Conservation (phyloP, 1,140 invertebrate genomes). For the Potamilus streckersoni region DNA sequence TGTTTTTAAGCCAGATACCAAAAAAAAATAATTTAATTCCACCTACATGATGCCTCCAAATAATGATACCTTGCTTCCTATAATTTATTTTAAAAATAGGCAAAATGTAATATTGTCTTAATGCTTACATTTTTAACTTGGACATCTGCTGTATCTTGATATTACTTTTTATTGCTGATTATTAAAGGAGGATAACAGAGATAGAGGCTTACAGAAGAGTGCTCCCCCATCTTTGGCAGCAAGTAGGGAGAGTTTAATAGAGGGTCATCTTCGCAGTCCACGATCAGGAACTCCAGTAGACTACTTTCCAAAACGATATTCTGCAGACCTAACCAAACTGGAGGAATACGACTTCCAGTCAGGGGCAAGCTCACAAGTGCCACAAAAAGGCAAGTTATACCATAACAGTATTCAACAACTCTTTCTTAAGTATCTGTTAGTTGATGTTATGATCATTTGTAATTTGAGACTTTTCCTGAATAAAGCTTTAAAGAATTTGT, state of each 20-base stretch:
- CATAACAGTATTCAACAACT: not conserved
- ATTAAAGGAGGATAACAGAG: constrained; percentile 36
- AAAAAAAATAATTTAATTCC: not conserved
- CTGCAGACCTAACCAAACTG: constrained; percentile 33
- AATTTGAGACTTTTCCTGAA: not conserved
- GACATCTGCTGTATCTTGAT: not conserved
- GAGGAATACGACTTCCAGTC: constrained; percentile 36
- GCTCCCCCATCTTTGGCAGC: constrained; percentile 62
- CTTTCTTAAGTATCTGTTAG: not conserved
- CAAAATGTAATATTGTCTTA: not conserved
- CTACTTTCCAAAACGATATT: constrained; percentile 29
- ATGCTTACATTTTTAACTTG: not conserved
- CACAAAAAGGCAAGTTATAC: constrained; percentile 33
- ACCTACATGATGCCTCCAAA: not conserved
- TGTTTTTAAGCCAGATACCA: too few relatives aligned
- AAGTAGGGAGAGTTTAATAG: constrained; percentile 58
- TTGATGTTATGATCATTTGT: not conserved
- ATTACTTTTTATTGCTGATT: not conserved
- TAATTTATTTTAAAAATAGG: not conserved
- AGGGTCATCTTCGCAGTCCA: constrained; percentile 31
- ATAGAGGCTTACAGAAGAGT: constrained; percentile 53
- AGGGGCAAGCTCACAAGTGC: constrained; percentile 27
- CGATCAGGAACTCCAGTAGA: constrained; percentile 57
- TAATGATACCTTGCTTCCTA: not conserved
- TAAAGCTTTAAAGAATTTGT: not conserved